Conservation (phyloP, 2,888 invertebrate species). For the Orgyia antiqua region DNA sequence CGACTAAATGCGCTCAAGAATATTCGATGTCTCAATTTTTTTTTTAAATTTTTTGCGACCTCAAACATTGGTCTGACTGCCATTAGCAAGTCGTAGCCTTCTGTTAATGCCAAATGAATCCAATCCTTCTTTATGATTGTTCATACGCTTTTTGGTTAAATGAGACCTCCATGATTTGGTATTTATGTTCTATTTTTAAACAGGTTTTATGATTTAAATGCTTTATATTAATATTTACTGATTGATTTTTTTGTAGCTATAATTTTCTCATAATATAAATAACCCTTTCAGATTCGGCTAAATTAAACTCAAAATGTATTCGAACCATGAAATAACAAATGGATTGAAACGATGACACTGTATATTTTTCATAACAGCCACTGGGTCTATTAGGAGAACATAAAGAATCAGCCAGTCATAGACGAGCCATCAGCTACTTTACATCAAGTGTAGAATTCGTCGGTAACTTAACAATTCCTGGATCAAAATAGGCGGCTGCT, state of each 20-base stretch:
- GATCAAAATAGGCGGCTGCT: constrained; percentile 43
- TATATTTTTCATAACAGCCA: constrained; percentile 47
- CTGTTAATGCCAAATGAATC: constrained; percentile 48
- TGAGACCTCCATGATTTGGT: constrained; percentile 27
- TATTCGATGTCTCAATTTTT: constrained; percentile 61
- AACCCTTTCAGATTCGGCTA: constrained; percentile 8
- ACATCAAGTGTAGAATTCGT: constrained; percentile 64
- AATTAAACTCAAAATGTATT: constrained; percentile 22
- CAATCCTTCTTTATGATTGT: constrained; percentile 40
- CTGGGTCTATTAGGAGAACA: constrained; percentile 28
- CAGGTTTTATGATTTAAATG: constrained; percentile 9
- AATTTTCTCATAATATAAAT: constrained; percentile 11
- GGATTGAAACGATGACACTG: constrained; percentile 65
- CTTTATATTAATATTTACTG: constrained; percentile 6
- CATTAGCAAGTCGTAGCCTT: constrained; percentile 39
- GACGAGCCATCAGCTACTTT: constrained; percentile 59
- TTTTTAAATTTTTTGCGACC: constrained; percentile 44
- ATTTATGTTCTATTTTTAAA: constrained; percentile 17
- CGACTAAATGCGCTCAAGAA: constrained; percentile 64
- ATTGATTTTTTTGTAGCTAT: constrained; percentile 3
- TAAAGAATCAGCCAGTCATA: constrained; percentile 58
- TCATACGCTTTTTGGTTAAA: constrained; percentile 32
- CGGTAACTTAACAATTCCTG: constrained; percentile 53
- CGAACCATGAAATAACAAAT: constrained; percentile 63
- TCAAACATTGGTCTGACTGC: constrained; percentile 47